Base-by-base conservation (phyloP, 2,888 invertebrate species). In the Venusia cambrica region DNA sequence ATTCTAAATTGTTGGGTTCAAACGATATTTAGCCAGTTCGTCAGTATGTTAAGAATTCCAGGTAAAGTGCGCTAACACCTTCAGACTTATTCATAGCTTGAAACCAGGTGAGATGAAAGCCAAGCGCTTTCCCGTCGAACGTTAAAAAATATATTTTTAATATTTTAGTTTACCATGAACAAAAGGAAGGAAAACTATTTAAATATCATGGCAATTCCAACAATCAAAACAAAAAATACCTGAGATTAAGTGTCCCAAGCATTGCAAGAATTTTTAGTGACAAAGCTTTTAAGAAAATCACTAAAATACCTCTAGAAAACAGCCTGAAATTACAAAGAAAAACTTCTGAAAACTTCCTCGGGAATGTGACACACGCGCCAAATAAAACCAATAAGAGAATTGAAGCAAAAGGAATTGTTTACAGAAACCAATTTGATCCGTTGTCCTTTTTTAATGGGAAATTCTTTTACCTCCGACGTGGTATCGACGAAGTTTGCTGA, bases 381-480 rank as follows among this genome's bases (percentile, higher is more conserved):
- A 62, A 69, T 71, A 70, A 73, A 81, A 79, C 76, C 76, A 80
- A 80, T 79, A 81, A 74, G 62, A 66, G 61, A 69, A 59, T 64
- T 57, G 38, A 60, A 57, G 52, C 51, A 40, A 44, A 38, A 40
- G 39, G 71, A 66, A 80, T 70, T 79, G 78, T 76, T 77, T 74
- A 70, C 77, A 54, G 62, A 64, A 61, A 62, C 61, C 73, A 66
- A 78, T 76, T 73, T 69, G 69, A 69, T 71, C 54, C 62, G 68
- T 58, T 74, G 78, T 78, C 73, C 74, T 45, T 73, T 73, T 75
- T 75, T 76, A 74, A 75, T 76, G 56, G 66, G 62, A 72, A 75
- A 79, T 80, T 79, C 76, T 73, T 79, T 71, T 71, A 74, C 73
- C 70, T 74, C 56, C 44, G 39, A 44, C 51, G 45, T 51, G 53